These are phyloP conservation scores for Eilema depressum DNA, from an alignment of 2,888 invertebrate species.

Conservation along the genomic window DNA sequence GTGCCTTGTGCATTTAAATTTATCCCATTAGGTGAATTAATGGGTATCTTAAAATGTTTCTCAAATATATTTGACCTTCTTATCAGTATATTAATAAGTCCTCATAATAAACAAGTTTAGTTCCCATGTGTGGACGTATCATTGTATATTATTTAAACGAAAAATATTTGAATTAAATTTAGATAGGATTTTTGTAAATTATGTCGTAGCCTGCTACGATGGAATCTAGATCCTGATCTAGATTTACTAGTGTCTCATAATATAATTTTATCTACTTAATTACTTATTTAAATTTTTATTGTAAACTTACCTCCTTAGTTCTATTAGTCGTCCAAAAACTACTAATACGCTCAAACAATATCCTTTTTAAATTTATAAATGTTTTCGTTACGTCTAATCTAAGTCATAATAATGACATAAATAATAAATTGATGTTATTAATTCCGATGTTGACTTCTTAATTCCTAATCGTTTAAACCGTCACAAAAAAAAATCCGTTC, in stretches of 20 bases:
- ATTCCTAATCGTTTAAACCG: neutral
- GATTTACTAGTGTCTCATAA: too few species aligned
- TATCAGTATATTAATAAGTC: neutral
- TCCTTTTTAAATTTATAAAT: neutral
- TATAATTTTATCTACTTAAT: too few species aligned
- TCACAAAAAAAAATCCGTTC: neutral
- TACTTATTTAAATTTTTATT: too few species aligned
- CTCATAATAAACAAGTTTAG: slow-evolving; percentile 7
- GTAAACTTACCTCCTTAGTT: too few species aligned
- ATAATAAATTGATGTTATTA: neutral
- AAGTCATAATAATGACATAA: neutral
- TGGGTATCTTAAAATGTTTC: neutral
- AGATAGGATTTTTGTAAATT: neutral
- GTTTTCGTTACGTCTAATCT: neutral
- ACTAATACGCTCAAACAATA: neutral
- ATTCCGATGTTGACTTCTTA: neutral
- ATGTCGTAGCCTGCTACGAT: too few species aligned
- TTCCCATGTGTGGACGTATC: neutral
- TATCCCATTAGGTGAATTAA: neutral
- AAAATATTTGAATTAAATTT: neutral
- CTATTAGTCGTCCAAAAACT: neutral
- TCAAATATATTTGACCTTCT: neutral
- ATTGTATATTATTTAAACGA: too few species aligned
- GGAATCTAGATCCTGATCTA: too few species aligned
- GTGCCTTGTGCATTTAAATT: neutral